Conservation (phyloP, 2,888 invertebrate species). For the Ormyrus thymus region DNA sequence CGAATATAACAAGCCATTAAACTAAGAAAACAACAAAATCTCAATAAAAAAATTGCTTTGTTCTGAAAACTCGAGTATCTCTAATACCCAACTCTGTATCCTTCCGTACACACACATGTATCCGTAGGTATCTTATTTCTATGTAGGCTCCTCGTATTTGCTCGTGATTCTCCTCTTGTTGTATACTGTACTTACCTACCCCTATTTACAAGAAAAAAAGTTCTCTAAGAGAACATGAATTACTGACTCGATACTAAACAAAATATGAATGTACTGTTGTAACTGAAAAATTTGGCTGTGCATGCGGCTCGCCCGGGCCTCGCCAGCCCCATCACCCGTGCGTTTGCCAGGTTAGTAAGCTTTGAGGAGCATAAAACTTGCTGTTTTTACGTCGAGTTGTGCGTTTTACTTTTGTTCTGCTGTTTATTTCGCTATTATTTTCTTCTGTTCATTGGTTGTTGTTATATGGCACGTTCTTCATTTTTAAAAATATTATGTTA, state of each 20-base stretch:
- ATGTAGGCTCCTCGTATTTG: not conserved
- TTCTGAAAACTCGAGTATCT: conserved; percentile 24
- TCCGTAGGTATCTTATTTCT: not conserved
- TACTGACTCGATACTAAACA: conserved; percentile 18
- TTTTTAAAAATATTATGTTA: not conserved
- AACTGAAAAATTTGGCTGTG: conserved; percentile 76
- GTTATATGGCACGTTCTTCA: not conserved
- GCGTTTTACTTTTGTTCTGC: no score
- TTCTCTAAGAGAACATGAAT: not conserved
- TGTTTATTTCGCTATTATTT: not conserved
- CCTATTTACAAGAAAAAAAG: not conserved
- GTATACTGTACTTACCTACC: not conserved
- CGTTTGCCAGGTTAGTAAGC: conserved; percentile 76
- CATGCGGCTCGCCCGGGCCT: conserved; percentile 79
- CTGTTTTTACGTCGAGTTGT: not conserved
- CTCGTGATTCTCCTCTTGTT: not conserved
- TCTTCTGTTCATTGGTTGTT: not conserved
- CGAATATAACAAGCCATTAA: conserved; percentile 12
- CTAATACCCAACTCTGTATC: conserved; percentile 1
- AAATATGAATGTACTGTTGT: conserved; percentile 65
- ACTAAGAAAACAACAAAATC: conserved; percentile 3
- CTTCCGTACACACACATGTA: not conserved
- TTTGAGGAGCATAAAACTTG: conserved; percentile 19
- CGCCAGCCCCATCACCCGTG: conserved; percentile 74
- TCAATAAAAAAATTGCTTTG: conserved; percentile 41